Evolutionary conservation across 2,113 vertebrate species (phyloP), one percentile per base, ranked within the genome.

Genomic region (Callipepla californica): DNA sequence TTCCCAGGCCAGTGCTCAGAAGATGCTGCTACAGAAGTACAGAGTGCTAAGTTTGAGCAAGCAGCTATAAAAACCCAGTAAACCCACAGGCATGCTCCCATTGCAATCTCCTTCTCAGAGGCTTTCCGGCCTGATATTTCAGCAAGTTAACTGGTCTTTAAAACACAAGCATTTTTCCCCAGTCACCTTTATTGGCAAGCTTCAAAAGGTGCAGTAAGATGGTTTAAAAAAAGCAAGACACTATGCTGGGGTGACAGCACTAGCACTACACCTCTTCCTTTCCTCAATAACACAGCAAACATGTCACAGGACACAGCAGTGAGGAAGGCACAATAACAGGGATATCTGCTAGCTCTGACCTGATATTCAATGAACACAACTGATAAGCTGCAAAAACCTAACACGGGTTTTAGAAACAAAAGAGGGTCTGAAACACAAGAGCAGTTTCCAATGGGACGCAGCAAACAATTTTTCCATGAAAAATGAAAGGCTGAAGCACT

Each of bases 61-160:
- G 88, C 51, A 73, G 66, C 80, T 89, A 61, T 90, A 95, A 95
- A 96, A 57, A 11, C 16, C 20, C 58, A 84, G 25, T 53, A 90
- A 95, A 89, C 40, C 80, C 40, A 89, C 66, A 62, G 42, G 69
- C 58, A 93, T 13, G 48, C 9, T 93, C 34, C 53, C 38, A 67
- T 2, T 88, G 55, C 48, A 2, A 36, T 78, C 36, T 78, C 50
- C 59, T 87, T 65, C 78, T 40, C 18, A 86, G 38, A 80, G 88
- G 68, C 61, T 68, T 90, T 38, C n/a, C 45, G 75, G 62, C n/a
- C 70, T 48, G 44, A 32, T 18, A 61, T 10, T 50, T 69, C 18
- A 36, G 4, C 9, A 81, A 76, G 26, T 85, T 86, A 86, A 93
- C 66, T 72, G 58, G 58, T 68, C 80, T 87, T 89, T 5, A 76